Conservation (phyloP, 2,888 invertebrate genomes). For the Hololepta plana region DNA sequence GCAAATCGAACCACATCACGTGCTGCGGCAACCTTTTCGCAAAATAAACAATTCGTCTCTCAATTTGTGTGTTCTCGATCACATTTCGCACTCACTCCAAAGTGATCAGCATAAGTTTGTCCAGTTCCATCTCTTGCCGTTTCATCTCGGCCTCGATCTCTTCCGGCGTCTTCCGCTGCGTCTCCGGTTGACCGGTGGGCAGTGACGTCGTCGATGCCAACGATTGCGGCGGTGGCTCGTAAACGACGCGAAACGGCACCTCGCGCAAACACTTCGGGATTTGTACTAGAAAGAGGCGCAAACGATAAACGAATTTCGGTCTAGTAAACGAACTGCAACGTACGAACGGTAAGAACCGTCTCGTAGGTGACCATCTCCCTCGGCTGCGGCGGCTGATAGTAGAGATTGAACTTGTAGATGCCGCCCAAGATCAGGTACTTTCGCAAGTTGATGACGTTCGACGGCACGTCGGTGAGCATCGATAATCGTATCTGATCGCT, state of each 20-base stretch:
- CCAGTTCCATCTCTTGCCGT: slow-evolving; percentile 51
- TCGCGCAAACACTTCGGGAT: slow-evolving; percentile 37
- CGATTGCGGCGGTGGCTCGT: slow-evolving; percentile 53
- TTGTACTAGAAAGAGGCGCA: slow-evolving; percentile 29
- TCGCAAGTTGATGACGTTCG: slow-evolving; percentile 52
- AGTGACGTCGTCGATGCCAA: no score
- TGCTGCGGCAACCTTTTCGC: slow-evolving; percentile 18
- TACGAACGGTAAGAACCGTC: slow-evolving; percentile 32
- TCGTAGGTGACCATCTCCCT: slow-evolving; percentile 32
- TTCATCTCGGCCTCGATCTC: slow-evolving; percentile 66
- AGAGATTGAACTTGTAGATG: slow-evolving; percentile 50
- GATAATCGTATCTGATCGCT: background rate
- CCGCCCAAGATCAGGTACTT: slow-evolving; percentile 63
- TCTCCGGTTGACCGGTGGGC: no score
- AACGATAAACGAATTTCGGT: slow-evolving; percentile 2
- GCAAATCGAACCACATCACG: slow-evolving; percentile 24
- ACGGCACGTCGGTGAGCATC: slow-evolving; percentile 22
- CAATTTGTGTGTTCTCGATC: no score
- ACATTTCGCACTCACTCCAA: slow-evolving; percentile 60
- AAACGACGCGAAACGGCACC: slow-evolving; percentile 45
- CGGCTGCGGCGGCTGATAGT: slow-evolving; percentile 63
- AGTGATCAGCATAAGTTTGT: slow-evolving; percentile 49
- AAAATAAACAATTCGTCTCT: no score
- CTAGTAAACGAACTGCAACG: no score
- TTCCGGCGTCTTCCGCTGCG: slow-evolving; percentile 54